Percentiles rank a stretch among this genome's conserved stretches.
These are phyloP conservation scores for Tympanoctomys barrerae DNA, from an alignment of 2,797 vertebrate genomes.

Conservation along the genomic window DNA sequence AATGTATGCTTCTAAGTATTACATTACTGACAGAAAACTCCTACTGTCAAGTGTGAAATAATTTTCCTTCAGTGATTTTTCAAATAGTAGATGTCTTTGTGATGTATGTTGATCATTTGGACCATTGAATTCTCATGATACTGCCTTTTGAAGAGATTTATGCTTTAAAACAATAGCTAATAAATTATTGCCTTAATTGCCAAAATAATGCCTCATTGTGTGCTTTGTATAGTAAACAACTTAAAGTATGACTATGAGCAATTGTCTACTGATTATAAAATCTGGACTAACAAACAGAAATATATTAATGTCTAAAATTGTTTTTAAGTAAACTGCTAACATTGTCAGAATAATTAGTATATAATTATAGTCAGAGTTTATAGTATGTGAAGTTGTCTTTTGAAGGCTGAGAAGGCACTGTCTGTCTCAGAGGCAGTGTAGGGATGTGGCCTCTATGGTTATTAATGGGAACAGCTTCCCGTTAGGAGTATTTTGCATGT, in stretches of 20 bases:
- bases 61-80: neutral
- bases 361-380: neutral
- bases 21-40: neutral
- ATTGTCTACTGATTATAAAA: constrained; percentile 34
- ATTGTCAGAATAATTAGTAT: constrained; percentile 17
- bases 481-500: neutral
- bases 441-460: accelerated
- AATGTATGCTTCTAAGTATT: constrained; percentile 10
- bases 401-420: neutral
- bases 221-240: neutral
- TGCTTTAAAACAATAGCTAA: constrained; percentile 38
- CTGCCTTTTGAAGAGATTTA: constrained; percentile 23
- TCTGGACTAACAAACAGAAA: neutral
- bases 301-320: neutral
- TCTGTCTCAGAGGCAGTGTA: neutral
- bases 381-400: neutral
- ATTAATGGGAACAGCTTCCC: neutral
- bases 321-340: constrained; percentile 50
- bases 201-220: constrained; percentile 24
- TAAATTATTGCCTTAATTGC: constrained; percentile 57
- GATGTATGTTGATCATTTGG: neutral
- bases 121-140: constrained; percentile 17
- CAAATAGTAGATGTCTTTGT: neutral
- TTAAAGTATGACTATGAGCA: neutral
- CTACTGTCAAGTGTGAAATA: neutral